Evolutionary conservation across 2,797 vertebrate genomes (phyloP).

Genomic region (Alca torda): DNA sequence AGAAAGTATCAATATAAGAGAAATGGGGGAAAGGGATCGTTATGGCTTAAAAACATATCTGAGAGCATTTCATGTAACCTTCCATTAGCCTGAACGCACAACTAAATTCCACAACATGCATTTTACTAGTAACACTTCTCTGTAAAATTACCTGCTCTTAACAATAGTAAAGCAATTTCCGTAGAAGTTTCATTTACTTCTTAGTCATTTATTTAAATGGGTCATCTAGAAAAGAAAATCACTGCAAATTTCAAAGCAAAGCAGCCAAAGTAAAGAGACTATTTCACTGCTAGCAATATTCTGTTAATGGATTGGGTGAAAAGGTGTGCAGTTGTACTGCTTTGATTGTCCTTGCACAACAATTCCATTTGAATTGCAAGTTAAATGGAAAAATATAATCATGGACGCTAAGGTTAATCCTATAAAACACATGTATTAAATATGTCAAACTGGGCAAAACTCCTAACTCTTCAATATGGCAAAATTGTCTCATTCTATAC

Average conservation of each 20-base stretch:
- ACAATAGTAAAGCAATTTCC: neutral
- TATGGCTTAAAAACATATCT: neutral
- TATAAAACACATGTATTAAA: neutral
- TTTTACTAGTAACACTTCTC: neutral
- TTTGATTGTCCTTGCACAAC: neutral
- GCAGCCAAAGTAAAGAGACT: neutral
- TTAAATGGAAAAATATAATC: neutral
- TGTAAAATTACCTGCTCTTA: neutral
- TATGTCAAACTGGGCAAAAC: neutral
- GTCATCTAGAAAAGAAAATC: neutral
- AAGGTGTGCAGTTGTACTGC: neutral
- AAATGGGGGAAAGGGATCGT: neutral
- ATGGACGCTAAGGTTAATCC: neutral
- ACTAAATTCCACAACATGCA: neutral
- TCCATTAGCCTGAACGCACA: neutral
- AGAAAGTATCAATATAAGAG: neutral
- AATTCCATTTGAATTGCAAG: neutral
- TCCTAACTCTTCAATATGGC: neutral
- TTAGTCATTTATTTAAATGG: constrained; percentile 12
- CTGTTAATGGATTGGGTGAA: neutral
- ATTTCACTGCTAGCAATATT: neutral
- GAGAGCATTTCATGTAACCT: neutral
- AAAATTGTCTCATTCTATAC: neutral
- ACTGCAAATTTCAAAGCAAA: neutral
- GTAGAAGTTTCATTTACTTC: constrained; percentile 1